phyloP scores from a whole-genome alignment of 2,888 invertebrate species.

The Tribolium freemani region DNA sequence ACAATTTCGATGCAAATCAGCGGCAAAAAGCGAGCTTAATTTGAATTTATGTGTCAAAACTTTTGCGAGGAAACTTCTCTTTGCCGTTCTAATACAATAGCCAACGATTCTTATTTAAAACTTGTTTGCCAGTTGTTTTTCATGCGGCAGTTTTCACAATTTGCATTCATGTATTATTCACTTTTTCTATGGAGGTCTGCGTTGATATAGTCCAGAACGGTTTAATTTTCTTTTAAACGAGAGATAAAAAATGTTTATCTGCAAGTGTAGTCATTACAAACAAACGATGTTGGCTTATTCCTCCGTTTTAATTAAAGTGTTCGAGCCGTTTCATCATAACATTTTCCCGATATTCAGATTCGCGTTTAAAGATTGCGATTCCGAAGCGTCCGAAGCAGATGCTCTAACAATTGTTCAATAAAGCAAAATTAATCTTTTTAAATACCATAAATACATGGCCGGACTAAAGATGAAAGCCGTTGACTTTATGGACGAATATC shows the following conservation, averaged over 20 bases:
- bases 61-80: constrained; percentile 28
- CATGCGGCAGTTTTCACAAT: constrained; percentile 26
- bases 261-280: constrained; percentile 12
- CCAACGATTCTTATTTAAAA: constrained; percentile 40
- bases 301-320: constrained; percentile 36
- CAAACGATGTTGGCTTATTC: constrained; percentile 24
- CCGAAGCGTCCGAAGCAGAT: constrained; percentile 31
- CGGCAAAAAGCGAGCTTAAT: constrained; percentile 36
- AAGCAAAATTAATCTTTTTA: constrained; percentile 36
- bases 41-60: constrained; percentile 41
- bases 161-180: constrained; percentile 41
- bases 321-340: constrained; percentile 20
- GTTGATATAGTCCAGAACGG: not conserved
- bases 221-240: not conserved
- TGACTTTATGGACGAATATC: constrained; percentile 39
- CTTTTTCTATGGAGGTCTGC: too few species aligned
- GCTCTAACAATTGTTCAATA: constrained; percentile 35
- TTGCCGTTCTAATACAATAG: constrained; percentile 39
- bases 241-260: constrained; percentile 14
- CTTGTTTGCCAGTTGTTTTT: constrained; percentile 39
- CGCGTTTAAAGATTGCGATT: constrained; percentile 12
- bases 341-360: constrained; percentile 23
- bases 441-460: constrained; percentile 39
- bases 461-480: constrained; percentile 37
- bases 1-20: constrained; percentile 42